Base-by-base conservation (phyloP, 2,888 invertebrate species). In the Tubulanus polymorphus region DNA sequence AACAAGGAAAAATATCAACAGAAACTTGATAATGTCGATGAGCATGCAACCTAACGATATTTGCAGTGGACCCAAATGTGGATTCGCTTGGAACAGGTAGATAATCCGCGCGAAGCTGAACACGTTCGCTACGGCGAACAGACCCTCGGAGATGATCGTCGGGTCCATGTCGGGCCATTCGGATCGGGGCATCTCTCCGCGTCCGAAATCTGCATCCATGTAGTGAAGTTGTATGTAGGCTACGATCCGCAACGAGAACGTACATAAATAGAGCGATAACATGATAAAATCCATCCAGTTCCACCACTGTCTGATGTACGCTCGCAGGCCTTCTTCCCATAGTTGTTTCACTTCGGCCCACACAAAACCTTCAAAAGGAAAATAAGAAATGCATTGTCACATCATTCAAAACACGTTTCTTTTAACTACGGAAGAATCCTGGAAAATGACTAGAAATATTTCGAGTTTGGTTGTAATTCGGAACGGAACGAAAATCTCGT, bases 201-300 rank as follows among this genome's bases (percentile, higher is more conserved):
- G 10, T n/a, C 10, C 10, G n/a, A 10, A 18, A 1, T 80, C 80
- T 57, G 79, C 80, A 29, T 63, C 64, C 3, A 72, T 75, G 0
- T 70, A 69, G 55, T 73, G 69, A n/a, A 72, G 70, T 59, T 72
- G 72, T 30, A 67, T 60, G 58, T 72, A 80, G 20, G 80, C 80
- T 3, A 80, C 79, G 2, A 77, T 75, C 53, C 83, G 73, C 1
- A 83, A 73, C 0, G 82, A 79, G 65, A 83, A 81, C 2, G 83
- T 82, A 59, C 81, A 80, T 32, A 83, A 71, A 66, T 83, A 83
- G 8, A 83, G 74, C 23, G 82, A 82, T 15, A 83, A 75, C 83
- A 83, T 83, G 59, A 83, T 80, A 65, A 83, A 83, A 68, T 83
- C 83, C 41, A 83, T 73, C 83, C 83, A 83, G 70, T 83, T 83